These are phyloP conservation scores for Oxyteleia sp. DNA, from an alignment of 2,888 invertebrate genomes.

Conservation along the genomic window DNA sequence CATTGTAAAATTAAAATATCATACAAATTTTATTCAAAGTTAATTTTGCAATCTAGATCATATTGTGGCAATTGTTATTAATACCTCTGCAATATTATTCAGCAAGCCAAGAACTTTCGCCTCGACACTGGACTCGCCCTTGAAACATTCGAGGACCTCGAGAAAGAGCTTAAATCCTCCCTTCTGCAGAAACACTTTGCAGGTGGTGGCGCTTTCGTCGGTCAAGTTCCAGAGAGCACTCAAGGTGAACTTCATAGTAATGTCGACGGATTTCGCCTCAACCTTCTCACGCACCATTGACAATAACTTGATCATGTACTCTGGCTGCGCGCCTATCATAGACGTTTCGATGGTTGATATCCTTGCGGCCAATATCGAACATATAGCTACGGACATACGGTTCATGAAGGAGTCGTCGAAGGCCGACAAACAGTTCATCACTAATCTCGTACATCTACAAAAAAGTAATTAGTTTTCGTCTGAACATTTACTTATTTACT, in stretches of 20 bases:
- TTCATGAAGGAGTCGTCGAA: slow-evolving; percentile 92
- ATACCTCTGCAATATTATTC: slow-evolving; percentile 93
- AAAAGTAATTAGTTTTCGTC: no score
- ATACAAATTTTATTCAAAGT: no score
- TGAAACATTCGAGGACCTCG: slow-evolving; percentile 90
- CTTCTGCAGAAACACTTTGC: slow-evolving; percentile 91
- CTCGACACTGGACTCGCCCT: slow-evolving; percentile 91
- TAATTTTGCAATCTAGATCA: no score
- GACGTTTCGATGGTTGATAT: slow-evolving; percentile 91
- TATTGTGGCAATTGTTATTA: no score
- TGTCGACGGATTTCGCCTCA: slow-evolving; percentile 89
- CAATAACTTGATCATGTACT: slow-evolving; percentile 91
- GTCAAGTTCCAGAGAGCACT: slow-evolving; percentile 94
- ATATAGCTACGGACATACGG: slow-evolving; percentile 93
- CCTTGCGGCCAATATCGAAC: slow-evolving; percentile 91
- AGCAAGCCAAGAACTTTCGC: slow-evolving; percentile 92
- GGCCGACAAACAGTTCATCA: slow-evolving; percentile 91
- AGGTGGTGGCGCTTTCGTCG: slow-evolving; percentile 92
- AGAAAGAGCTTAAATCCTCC: slow-evolving; percentile 91
- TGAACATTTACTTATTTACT: no score
- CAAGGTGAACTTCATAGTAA: slow-evolving; percentile 92
- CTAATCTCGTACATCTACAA: slow-evolving; percentile 90
- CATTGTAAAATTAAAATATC: no score
- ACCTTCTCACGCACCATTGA: slow-evolving; percentile 90
- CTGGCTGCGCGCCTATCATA: slow-evolving; percentile 90